Base-by-base conservation (phyloP, 1,140 invertebrate species). In the Limonius californicus region DNA sequence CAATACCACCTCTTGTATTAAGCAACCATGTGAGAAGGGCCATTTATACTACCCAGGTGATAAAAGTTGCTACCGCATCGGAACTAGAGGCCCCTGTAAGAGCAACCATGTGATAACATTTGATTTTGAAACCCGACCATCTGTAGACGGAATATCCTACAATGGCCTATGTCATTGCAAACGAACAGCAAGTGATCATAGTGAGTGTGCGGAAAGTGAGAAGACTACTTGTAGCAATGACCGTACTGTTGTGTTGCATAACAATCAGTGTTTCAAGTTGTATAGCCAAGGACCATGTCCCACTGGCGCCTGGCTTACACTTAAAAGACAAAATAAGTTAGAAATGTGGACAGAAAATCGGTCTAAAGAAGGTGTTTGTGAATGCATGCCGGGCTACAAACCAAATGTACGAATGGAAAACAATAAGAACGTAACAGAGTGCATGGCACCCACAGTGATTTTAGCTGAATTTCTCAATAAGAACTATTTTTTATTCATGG, bases 111-210 rank as follows among this genome's bases (percentile, higher is more conserved):
- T 90, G 3, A 85, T 92, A 0, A 81, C 89, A 0, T 91, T 89
- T 69, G 89, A 92, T 77, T 88, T 90, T 65, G 85, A 84, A 1
- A 84, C 86, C 0, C 76, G 87, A 12, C 88, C 88, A 0, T 89
- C 88, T 0, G 66, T 90, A 0, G 88, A 91, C 65, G 90, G 89
- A 0, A 82, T 91, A 15, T 88, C 89, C n/a, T 91, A 90, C 69
- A 89, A 89, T 58, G 90, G 89, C 0, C 82, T 89, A 2, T 92
- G 90, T 64, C 87, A 84, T 1, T 91, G 89, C 67, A 82, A 74
- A 20, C 78, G 76, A 62, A 6, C 32, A 0, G 66, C 69, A 18
- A n/a, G n/a, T n/a, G n/a, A n/a, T n/a, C n/a, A n/a, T n/a, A n/a
- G n/a, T n/a, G n/a, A n/a, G n/a, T 74, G 70, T 56, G 7, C 57